Evolutionary conservation across 2,113 vertebrate genomes (phyloP), one percentile per base, ranked within the genome.

Genomic region (Semicossyphus pulcher): DNA sequence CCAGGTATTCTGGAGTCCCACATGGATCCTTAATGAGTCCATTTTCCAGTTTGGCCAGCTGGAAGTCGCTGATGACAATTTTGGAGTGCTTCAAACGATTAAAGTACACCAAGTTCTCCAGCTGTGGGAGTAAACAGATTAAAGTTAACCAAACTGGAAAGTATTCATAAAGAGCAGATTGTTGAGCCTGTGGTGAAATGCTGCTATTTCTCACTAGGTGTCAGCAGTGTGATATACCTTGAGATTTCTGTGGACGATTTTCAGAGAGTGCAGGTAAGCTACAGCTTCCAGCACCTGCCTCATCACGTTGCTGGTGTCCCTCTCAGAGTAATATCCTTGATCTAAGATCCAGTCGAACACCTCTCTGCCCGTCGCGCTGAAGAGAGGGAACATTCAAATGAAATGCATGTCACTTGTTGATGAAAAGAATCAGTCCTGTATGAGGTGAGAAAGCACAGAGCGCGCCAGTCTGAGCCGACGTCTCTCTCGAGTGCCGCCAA

Each of bases 271-370:
- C 90, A 99, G 93, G 91, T 99, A 99, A 29, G 97, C 96, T 39
- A 98, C 95, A 0, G 97, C 97, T 85, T 99, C 97, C 91, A 99
- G 81, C 85, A 99, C 97, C 92, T 99, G 97, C 81, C 97, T 95
- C 89, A 99, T 96, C 60, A 99, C 97, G 10, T 99, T 99, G 92
- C 97, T 99, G 82, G 97, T 99, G 93, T 99, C 97, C 85, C 92
- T 94, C 90, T 99, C 97, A 0, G 97, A 99, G 89, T 99, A 99
- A 93, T 98, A 99, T 37, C 97, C 97, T 91, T 99, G 97, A 89
- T 99, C 97, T 91, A 98, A 91, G 92, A 99, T 99, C 97, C 97
- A 99, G 92, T 99, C 97, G 61, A 99, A 99, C 76, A 99, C 97
- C 89, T 98, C 97, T 78, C 97, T 95, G 79, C 97, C 97, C 3